Evolutionary conservation across 2,888 invertebrate species (phyloP), one percentile per base, ranked within the genome.

Genomic region (Sphaerophoria taeniata): DNA sequence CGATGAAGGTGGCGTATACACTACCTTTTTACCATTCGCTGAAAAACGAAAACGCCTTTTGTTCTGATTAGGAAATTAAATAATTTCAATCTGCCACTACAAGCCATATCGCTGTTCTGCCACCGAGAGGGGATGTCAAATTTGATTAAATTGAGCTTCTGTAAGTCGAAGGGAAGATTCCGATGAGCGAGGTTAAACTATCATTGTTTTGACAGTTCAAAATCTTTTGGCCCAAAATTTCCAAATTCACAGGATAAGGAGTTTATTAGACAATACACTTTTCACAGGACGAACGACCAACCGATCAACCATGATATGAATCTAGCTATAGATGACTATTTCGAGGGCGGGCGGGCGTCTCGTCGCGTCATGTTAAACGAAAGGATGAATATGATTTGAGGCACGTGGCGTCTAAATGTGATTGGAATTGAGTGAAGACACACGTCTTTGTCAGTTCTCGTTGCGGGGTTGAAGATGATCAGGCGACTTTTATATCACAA

Each of bases 371-470:
- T 24, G 24, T 24, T 24, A 24, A 78, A 79, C 71, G 76, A 79
- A 61, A 87, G 87, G 86, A 87, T 87, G 87, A 79, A 87, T 87
- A 87, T 87, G 87, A 87, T 87, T 87, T 80, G 84, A 43, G 82
- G 73, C 88, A 88, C 88, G 88, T 88, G 88, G 86, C 87, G 34
- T 82, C 74, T 86, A 87, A 87, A 87, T 88, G 87, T 88, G 87
- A 88, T 88, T 87, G 87, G 87, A 87, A 87, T 88, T 87, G 84
- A 88, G 87, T 88, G 88, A 78, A 72, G 80, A 83, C 83, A 85
- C 87, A 87, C 84, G 87, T 82, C 87, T 78, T 87, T 70, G 85
- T 81, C 85, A 81, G 73, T 74, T 45, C 14, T 16, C 47, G 0
- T 39, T 39, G 9, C 24, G 45, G 39, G 39, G 11, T 39, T 24